Evolutionary conservation across 2,888 invertebrate species (phyloP).

Genomic region (Philereme vetulata): DNA sequence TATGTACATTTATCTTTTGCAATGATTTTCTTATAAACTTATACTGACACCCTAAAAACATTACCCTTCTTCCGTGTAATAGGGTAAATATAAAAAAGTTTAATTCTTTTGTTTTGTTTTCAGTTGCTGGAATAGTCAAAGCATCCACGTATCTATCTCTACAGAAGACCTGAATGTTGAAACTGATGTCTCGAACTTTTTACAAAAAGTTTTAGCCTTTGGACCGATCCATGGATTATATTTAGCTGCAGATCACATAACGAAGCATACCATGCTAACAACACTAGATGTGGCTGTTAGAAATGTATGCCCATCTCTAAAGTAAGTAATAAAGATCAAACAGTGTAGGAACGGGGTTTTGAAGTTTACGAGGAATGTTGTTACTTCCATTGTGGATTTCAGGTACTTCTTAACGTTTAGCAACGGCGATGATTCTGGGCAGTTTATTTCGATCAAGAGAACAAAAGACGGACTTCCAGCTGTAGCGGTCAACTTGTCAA

Average conservation of each 20-base stretch:
- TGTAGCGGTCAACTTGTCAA: slow-evolving; percentile 23
- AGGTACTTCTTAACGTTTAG: slow-evolving; percentile 25
- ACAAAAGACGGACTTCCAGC: slow-evolving; percentile 21
- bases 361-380: background rate
- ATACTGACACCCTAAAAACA: too few species aligned
- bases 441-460: slow-evolving; percentile 18
- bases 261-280: slow-evolving; percentile 5
- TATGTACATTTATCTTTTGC: too few species aligned
- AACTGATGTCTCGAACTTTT: slow-evolving; percentile 10
- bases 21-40: too few species aligned
- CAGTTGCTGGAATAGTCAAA: slow-evolving; percentile 39
- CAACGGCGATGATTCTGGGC: slow-evolving; percentile 14
- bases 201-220: slow-evolving; percentile 9
- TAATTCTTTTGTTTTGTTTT: slow-evolving; percentile 9
- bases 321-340: slow-evolving; percentile 14
- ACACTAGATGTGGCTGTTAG: slow-evolving; percentile 16
- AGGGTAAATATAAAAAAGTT: background rate
- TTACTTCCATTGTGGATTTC: background rate
- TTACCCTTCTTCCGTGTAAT: too few species aligned
- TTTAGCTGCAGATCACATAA: slow-evolving; percentile 16
- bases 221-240: slow-evolving; percentile 27
- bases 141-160: slow-evolving; percentile 31
- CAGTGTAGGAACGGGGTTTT: background rate
- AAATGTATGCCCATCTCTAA: slow-evolving; percentile 20
- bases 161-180: slow-evolving; percentile 25